Conservation (phyloP, 2,797 vertebrate species). For the Zalophus californianus region DNA sequence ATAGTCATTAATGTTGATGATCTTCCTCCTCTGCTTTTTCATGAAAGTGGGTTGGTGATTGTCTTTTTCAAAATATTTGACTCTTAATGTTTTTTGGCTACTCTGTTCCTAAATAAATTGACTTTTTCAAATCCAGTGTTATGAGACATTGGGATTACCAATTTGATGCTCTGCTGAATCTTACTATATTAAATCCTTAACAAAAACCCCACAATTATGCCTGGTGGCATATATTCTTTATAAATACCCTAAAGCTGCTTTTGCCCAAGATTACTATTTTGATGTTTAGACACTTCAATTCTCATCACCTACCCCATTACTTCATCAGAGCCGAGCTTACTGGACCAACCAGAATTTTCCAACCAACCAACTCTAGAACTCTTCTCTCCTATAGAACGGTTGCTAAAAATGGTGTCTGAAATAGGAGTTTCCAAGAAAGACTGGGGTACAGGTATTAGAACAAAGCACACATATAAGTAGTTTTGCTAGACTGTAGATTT, state of each 20-base stretch:
- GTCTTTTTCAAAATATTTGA: constrained; percentile 19
- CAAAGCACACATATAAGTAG: background rate
- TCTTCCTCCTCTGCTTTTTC: background rate
- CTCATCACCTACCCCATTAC: background rate
- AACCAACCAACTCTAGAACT: background rate
- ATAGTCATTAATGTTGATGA: background rate
- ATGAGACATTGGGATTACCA: constrained; percentile 7
- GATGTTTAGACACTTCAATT: background rate
- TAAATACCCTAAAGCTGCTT: constrained; percentile 40
- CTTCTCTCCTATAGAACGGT: background rate
- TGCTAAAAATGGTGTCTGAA: constrained; percentile 4
- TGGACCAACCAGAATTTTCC: background rate
- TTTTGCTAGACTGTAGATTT: background rate
- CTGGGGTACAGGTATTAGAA: background rate
- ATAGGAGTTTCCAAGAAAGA: background rate
- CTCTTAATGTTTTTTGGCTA: constrained; percentile 13
- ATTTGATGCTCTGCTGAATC: background rate
- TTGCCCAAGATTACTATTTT: background rate
- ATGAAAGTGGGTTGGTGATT: background rate
- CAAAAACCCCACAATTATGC: background rate
- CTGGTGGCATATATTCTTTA: background rate
- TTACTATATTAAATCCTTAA: constrained; percentile 50
- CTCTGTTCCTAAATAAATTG: constrained; percentile 32
- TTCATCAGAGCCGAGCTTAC: constrained; percentile 17
- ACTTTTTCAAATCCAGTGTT: constrained; percentile 35